phyloP scores from a whole-genome alignment of 2,113 vertebrate species.

The Muscicapa adusta region DNA sequence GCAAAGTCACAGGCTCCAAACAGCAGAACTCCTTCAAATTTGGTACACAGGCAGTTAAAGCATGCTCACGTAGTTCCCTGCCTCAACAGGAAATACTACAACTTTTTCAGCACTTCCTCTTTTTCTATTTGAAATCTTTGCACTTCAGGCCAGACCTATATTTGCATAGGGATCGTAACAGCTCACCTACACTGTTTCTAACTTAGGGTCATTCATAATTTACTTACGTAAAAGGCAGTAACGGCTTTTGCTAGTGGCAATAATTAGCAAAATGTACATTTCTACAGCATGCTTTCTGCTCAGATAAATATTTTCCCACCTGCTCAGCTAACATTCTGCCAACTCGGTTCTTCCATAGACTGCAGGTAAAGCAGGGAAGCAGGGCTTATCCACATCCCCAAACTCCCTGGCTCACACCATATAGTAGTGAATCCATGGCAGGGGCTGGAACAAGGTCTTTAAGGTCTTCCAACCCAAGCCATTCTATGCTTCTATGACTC shows the following conservation, averaged over 20 bases:
- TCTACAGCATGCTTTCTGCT: neutral
- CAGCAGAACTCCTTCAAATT: neutral
- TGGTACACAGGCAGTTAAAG: neutral
- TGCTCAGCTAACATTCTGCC: neutral
- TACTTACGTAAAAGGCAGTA: neutral
- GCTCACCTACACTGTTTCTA: neutral
- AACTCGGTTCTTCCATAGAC: neutral
- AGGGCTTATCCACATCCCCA: neutral
- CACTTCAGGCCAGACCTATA: neutral
- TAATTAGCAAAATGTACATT: neutral
- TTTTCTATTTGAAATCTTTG: neutral
- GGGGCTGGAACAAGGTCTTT: accelerated
- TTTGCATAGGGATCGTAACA: neutral
- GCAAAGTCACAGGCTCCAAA: neutral
- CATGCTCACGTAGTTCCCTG: neutral
- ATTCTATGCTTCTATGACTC: neutral
- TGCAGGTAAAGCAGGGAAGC: neutral
- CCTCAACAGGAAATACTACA: neutral
- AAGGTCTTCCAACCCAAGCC: neutral
- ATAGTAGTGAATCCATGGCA: neutral
- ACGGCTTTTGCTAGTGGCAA: neutral
- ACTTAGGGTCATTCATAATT: conserved; percentile 28
- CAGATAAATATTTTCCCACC: neutral
- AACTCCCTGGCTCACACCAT: neutral
- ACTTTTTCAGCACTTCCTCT: conserved; percentile 8